Evolutionary conservation across 2,888 invertebrate genomes (phyloP).

Genomic region (Apamea sordens): DNA sequence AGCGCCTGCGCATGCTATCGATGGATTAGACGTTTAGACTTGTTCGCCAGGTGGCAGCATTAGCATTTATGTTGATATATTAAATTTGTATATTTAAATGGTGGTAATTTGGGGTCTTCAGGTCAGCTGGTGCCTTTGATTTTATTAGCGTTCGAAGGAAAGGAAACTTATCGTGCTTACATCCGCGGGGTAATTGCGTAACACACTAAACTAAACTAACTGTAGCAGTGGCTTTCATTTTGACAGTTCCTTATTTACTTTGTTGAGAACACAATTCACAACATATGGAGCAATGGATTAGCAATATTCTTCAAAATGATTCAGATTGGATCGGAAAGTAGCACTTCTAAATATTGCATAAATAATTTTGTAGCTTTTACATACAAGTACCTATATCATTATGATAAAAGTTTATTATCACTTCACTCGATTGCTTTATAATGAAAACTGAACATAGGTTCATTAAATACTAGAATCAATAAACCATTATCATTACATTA

Average conservation of each 20-base stretch:
- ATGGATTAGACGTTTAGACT: conserved; percentile 33
- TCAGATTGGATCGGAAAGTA: neutral
- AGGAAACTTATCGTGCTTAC: neutral
- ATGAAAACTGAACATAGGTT: conserved; percentile 1
- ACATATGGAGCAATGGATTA: neutral
- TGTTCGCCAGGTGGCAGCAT: conserved; percentile 35
- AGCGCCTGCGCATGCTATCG: conserved; percentile 35
- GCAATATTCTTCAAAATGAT: neutral
- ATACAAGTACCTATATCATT: conserved; percentile 3
- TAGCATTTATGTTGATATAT: conserved; percentile 28
- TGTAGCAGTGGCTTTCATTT: neutral
- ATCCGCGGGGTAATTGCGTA: neutral
- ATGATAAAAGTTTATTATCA: conserved; percentile 12
- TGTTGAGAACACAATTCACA: neutral
- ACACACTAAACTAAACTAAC: neutral
- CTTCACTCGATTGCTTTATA: conserved; percentile 18
- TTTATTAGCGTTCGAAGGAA: neutral
- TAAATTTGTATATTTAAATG: conserved; percentile 2
- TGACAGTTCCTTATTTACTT: neutral
- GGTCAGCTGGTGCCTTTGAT: neutral
- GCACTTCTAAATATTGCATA: neutral
- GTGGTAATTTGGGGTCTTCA: neutral
- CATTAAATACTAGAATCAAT: conserved; percentile 2
- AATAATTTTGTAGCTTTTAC: neutral
- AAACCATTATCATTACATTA: neutral